Evolutionary conservation across 2,797 vertebrate genomes (phyloP), one percentile per base, ranked within the genome.

Genomic region (Lagodon rhomboides): DNA sequence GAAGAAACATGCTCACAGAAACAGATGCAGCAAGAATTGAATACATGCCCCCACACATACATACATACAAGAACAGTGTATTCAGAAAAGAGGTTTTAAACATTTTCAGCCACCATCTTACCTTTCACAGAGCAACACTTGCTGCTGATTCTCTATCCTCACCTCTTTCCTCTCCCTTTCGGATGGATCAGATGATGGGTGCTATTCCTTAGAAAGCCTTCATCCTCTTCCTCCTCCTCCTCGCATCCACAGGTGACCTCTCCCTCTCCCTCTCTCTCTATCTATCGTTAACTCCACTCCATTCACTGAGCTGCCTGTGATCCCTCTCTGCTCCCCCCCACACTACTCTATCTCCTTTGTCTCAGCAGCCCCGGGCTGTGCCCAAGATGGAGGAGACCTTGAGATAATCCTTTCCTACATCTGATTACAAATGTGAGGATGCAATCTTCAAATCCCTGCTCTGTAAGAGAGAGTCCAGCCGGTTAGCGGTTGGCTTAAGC

Each of bases 351-450:
- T 63, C 55, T 60, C 53, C 67, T 80, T 80, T 72, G 69, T 69
- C 79, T 90, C 75, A 59, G 84, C 75, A 76, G 53, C 34, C 62
- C 49, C 50, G n/a, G 34, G 78, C 90, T 79, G 77, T 70, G 73
- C 80, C 81, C 85, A 93, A 93, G 91, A 94, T 93, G 91, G 92
- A 92, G 84, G 84, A 89, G 83, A 90, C 77, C 70, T 69, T 78
- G 47, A 82, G 85, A 91, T 94, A 92, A 95, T 94, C 91, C 88
- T 75, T 59, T 77, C 77, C 82, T 80, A 87, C 90, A 88, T 93
- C 92, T 90, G 93, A 93, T 94, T 93, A 90, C 86, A 91, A 92
- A 87, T 85, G 86, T 85, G 82, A 91, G 87, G 68, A 92, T 77
- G 87, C 86, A 88, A 92, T 93, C 91, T 94, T 93, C 85, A 93